phyloP scores from a whole-genome alignment of 2,113 vertebrate species.

The Syngnathus floridae region DNA sequence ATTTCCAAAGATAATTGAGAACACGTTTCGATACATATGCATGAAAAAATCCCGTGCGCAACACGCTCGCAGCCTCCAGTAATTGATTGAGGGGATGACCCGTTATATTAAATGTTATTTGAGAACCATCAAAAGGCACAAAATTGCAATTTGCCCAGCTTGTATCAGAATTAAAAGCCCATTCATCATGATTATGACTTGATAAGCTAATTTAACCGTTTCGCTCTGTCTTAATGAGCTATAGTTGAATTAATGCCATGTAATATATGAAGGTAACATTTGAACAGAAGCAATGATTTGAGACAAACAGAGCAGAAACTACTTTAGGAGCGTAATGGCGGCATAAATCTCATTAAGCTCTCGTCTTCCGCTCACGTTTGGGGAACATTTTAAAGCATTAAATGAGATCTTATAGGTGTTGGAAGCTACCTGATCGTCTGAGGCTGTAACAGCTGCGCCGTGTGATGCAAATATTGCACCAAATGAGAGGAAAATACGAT shows the following conservation, averaged over 20 bases:
- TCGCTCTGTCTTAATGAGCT: slow-evolving; percentile 99
- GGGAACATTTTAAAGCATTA: slow-evolving; percentile 5
- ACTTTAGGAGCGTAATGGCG: slow-evolving; percentile 85
- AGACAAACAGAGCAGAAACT: slow-evolving; percentile 96
- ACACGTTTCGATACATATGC: slow-evolving; percentile 99
- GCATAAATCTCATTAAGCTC: slow-evolving; percentile 97
- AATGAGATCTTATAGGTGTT: slow-evolving; percentile 6
- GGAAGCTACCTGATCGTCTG: slow-evolving; percentile 27
- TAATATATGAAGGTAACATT: slow-evolving; percentile 99
- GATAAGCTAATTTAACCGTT: slow-evolving; percentile 99
- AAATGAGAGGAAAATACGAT: slow-evolving; percentile 27
- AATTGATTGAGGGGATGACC: slow-evolving; percentile 99
- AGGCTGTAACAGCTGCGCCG: slow-evolving; percentile 41
- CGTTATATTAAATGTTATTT: slow-evolving; percentile 99
- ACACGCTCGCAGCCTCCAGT: slow-evolving; percentile 87
- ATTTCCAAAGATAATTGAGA: slow-evolving; percentile 99
- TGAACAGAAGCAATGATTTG: slow-evolving; percentile 99
- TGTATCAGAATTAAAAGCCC: slow-evolving; percentile 99
- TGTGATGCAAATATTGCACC: slow-evolving; percentile 35
- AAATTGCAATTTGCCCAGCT: slow-evolving; percentile 99
- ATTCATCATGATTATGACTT: slow-evolving; percentile 99
- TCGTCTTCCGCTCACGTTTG: slow-evolving; percentile 74
- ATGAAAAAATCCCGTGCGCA: slow-evolving; percentile 88
- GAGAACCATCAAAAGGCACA: slow-evolving; percentile 99
- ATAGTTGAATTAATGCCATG: slow-evolving; percentile 99